Conservation (phyloP, 2,113 vertebrate species). For the Fulica atra region DNA sequence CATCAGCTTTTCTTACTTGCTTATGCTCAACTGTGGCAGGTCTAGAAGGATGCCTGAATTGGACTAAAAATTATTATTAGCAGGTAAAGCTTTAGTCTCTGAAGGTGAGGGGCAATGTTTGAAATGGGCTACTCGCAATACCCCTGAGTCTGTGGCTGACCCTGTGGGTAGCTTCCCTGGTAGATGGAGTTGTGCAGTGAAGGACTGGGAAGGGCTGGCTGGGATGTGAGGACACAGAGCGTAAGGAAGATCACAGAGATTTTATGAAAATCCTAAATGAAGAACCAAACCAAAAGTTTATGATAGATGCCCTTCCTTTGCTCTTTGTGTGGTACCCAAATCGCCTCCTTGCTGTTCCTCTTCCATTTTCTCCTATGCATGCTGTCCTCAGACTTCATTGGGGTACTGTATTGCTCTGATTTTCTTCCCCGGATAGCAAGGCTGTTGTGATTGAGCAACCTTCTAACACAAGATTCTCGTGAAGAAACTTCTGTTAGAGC, state of each 20-base stretch:
- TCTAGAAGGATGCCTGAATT: background rate
- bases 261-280: background rate
- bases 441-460: background rate
- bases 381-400: background rate
- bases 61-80: background rate
- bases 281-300: background rate
- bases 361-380: background rate
- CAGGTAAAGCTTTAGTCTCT: background rate
- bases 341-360: background rate
- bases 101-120: background rate
- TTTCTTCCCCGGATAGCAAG: background rate
- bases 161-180: accelerated
- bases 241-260: background rate
- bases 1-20: background rate
- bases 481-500: background rate
- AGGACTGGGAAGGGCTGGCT: background rate
- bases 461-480: background rate
- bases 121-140: background rate
- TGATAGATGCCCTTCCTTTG: background rate
- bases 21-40: background rate
- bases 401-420: background rate
- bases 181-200: background rate
- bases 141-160: background rate
- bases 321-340: background rate
- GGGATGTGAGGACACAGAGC: background rate